Evolutionary conservation across 2,888 invertebrate genomes (phyloP), one percentile per base, ranked within the genome.

Genomic region (Cryptus armator): DNA sequence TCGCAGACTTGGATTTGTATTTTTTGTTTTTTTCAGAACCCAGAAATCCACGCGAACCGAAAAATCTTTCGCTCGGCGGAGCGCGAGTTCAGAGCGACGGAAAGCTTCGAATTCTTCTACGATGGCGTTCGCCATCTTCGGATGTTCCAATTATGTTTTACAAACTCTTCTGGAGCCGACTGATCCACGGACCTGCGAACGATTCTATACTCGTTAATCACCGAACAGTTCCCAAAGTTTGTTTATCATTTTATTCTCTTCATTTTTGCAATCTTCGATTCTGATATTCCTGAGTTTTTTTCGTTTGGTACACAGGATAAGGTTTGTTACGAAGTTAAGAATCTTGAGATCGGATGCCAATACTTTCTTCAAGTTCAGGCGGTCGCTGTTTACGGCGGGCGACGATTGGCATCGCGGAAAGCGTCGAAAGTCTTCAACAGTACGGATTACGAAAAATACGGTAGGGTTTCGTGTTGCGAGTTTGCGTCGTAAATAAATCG

Each of bases 281-380:
- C 10, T 16, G 19, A 24, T 10, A 56, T 56, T 24, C 10, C 3
- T 10, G 3, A 24, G 3, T 56, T 3, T 16, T 16, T 19, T 19
- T 24, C 19, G 24, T 3, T 56, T 24, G 44, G 10, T 59, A 37
- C 12, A 43, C 93, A 96, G 96, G 95, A 96, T 88, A 95, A 95
- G 89, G 96, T 95, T 75, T 95, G 95, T 87, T 96, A 96, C 86
- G 95, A 96, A 88, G 95, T 97, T 88, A 95, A 95, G 89, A 95
- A 96, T 89, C 93, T 97, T 71, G 95, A 96, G 88, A 95, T 96
- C 6, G 95, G 96, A 90, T 96, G 96, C 0, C 95, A 96, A 93
- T 97, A 97, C 92, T 97, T 97, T 90, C 94, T 97, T 56, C 97
- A 97, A 95, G 96, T 97, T 5, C 97, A 97, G 94, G 97, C 97